Evolutionary conservation across 92 coral and sea anemone species (phyloP), one percentile per base, ranked within the genome.

Genomic region (Zoanthus sansibaricus): DNA sequence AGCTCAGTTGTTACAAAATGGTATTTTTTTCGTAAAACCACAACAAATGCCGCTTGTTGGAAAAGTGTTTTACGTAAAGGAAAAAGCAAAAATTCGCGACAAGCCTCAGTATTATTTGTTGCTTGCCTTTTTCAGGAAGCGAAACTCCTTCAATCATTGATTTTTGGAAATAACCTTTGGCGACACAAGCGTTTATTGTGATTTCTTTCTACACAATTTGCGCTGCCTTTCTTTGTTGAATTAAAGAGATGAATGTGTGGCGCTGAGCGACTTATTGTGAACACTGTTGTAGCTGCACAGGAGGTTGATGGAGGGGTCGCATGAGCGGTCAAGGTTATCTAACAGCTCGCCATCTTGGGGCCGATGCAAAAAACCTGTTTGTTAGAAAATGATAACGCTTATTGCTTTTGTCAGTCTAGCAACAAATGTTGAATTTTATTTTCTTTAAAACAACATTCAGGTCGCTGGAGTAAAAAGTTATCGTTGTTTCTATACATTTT

Each of bases 151-250:
- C 75, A 64, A 45, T 59, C 70, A 68, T 16, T 1, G 74, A 30
- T 54, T 42, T 64, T 80, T 18, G 10, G 15, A 9, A 69, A 47
- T 69, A 80, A 59, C 54, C 37, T 17, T 25, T 80, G 73, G 85
- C 74, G 70, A 45, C 85, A 66, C 75, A 80, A 80, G 59, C 44
- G 75, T 45, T 80, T 80, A 80, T 80, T 80, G 75, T 80, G 74
- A 64, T 11, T 51, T 80, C 44, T 3, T 80, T 21, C 85, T 18
- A 5, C 75, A 79, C 45, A 10, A 80, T 80, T 80, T 80, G 75
- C 85, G 85, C 33, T n/a, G 56, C 45, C 61, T 66, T 62, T 64
- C 85, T 66, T 80, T 80, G 85, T 80, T 80, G 85, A 45, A 64
- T 80, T 80, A 66, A 80, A 80, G 85, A 80, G 85, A 21, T 46